phyloP scores from a whole-genome alignment of 2,797 vertebrate genomes.

The Onychomys arenicola region DNA sequence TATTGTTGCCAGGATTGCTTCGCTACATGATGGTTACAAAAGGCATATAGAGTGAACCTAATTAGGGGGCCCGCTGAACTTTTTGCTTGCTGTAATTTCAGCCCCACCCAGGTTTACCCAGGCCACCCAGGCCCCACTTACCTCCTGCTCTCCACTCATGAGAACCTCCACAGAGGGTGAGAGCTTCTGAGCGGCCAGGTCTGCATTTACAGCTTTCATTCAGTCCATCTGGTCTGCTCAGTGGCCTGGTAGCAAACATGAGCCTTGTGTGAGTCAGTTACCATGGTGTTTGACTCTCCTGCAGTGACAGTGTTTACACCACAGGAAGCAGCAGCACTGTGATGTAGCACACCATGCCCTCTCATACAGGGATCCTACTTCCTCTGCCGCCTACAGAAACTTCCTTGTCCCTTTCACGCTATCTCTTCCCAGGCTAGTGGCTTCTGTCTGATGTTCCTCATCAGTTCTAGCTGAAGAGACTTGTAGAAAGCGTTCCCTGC shows the following conservation, averaged over 20 bases:
- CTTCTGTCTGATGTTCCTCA: neutral
- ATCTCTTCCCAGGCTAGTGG: neutral
- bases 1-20: constrained; percentile 64
- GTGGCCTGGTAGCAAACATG: neutral
- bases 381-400: neutral
- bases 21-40: constrained; percentile 74
- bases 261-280: neutral
- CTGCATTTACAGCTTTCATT: neutral
- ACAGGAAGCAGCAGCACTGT: neutral
- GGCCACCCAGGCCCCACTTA: constrained; percentile 58
- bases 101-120: constrained; percentile 68
- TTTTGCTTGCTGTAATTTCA: constrained; percentile 44
- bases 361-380: neutral
- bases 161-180: neutral
- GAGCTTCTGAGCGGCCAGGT: neutral
- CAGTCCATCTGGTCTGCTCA: neutral
- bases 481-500: neutral
- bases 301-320: neutral
- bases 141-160: neutral
- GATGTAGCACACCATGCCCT: neutral
- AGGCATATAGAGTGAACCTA: constrained; percentile 54
- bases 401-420: neutral
- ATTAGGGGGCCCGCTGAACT: constrained; percentile 71
- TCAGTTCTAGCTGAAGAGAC: neutral
- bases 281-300: neutral